These are phyloP conservation scores for Apaloderma vittatum DNA, from an alignment of 2,113 vertebrate species.

Conservation along the genomic window DNA sequence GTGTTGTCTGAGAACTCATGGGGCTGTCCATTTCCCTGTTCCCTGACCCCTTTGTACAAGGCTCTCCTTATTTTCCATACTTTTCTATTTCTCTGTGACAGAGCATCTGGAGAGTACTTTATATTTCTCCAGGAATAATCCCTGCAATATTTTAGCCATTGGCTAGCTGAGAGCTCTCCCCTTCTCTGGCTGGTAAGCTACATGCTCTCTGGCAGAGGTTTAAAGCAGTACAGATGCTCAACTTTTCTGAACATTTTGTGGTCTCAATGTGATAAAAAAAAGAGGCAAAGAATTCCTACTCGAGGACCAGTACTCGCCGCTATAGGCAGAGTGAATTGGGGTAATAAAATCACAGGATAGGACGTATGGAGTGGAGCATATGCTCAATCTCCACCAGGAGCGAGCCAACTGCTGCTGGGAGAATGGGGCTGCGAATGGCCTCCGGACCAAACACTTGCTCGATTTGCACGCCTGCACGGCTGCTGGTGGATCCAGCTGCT, in stretches of 20 bases:
- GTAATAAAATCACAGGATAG: not conserved
- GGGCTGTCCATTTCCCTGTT: not conserved
- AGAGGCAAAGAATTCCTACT: not conserved
- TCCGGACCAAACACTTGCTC: constrained; percentile 52
- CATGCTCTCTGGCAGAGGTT: not conserved
- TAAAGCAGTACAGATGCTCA: not conserved
- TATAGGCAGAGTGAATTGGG: not conserved
- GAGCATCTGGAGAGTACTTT: not conserved
- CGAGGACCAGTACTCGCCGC: rapidly evolving
- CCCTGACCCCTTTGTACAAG: not conserved
- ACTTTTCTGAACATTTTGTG: not conserved
- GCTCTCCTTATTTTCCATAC: not conserved
- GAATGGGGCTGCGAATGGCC: constrained; percentile 36
- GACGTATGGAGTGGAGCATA: constrained; percentile 42
- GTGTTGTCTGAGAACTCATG: not conserved
- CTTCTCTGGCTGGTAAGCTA: not conserved
- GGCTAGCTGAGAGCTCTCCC: not conserved
- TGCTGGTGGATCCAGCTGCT: constrained; percentile 68
- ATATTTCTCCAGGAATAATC: not conserved
- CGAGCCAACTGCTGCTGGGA: constrained; percentile 47
- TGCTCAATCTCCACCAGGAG: constrained; percentile 18
- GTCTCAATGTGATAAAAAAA: not conserved
- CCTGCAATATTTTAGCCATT: not conserved
- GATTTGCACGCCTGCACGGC: constrained; percentile 19
- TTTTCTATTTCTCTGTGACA: not conserved